Conservation (phyloP, 2,888 invertebrate species). For the Drosophila prolongata region DNA sequence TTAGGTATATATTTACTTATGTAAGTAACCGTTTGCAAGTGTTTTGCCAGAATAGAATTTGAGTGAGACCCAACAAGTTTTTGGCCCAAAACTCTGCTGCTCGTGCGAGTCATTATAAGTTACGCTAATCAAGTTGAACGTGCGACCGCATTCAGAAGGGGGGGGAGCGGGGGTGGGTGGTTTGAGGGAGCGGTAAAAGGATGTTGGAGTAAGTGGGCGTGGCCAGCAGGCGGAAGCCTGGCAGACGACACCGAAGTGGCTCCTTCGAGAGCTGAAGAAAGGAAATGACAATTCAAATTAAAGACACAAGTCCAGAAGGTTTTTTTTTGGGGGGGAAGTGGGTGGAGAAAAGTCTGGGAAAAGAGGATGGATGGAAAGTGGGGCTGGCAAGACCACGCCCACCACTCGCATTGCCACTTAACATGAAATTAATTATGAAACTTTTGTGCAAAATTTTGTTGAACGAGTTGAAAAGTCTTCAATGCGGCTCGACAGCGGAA, state of each 20-base stretch:
- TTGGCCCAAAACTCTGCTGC: conserved; percentile 41
- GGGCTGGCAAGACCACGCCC: conserved; percentile 32
- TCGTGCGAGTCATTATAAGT: conserved; percentile 79
- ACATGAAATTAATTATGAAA: conserved; percentile 80
- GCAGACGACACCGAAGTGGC: conserved; percentile 49
- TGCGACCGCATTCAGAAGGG: conserved; percentile 37
- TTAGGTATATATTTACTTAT: conserved; percentile 55
- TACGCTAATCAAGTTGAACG: conserved; percentile 80
- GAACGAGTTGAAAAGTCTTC: conserved; percentile 76
- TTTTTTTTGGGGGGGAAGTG: conserved; percentile 14
- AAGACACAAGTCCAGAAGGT: conserved; percentile 59
- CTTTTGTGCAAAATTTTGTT: conserved; percentile 80
- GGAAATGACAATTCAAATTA: conserved; percentile 80
- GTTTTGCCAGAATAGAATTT: conserved; percentile 29
- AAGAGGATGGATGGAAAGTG: conserved; percentile 11
- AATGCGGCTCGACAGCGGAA: conserved; percentile 30
- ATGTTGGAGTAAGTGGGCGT: conserved; percentile 25
- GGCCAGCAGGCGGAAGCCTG: conserved; percentile 52
- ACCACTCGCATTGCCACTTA: conserved; percentile 74
- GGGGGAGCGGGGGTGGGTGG: background rate
- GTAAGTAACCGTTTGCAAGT: conserved; percentile 62
- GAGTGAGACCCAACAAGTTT: conserved; percentile 42
- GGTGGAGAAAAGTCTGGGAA: background rate
- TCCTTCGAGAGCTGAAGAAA: conserved; percentile 68
- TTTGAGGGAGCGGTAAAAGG: background rate